Percentiles rank a stretch among this genome's conserved stretches.
Conservation (phyloP, 2,888 invertebrate species). For the Leptothorax acervorum region DNA sequence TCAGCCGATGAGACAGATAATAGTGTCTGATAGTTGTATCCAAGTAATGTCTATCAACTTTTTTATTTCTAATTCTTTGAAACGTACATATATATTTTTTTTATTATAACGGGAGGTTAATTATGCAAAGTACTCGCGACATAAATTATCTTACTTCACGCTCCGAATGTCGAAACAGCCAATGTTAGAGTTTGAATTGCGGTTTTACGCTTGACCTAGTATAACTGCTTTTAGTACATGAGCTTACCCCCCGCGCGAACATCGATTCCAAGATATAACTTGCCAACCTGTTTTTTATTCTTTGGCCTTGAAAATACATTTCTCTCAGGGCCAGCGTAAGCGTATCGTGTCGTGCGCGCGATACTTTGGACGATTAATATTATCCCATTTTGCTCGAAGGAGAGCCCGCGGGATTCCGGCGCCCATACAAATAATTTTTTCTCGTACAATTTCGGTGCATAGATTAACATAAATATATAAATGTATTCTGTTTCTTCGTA, state of each 20-base stretch:
- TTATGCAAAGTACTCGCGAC: not conserved
- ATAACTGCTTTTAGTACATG: constrained; percentile 29
- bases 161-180: constrained; percentile 15
- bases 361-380: constrained; percentile 42
- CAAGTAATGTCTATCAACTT: not conserved
- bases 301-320: constrained; percentile 43
- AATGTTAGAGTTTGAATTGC: constrained; percentile 8
- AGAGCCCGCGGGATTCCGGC: constrained; percentile 21
- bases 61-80: not conserved
- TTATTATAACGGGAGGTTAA: constrained; percentile 1
- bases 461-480: not conserved
- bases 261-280: constrained; percentile 53
- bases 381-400: constrained; percentile 21
- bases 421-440: not conserved
- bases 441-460: not conserved
- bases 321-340: constrained; percentile 31
- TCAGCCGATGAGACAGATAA: not conserved
- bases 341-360: constrained; percentile 23
- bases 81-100: not conserved
- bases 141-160: constrained; percentile 2
- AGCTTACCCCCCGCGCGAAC: constrained; percentile 23
- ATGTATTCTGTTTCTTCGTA: not conserved
- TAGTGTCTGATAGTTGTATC: not conserved
- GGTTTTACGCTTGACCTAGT: constrained; percentile 44
- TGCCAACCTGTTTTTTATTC: constrained; percentile 49